Evolutionary conservation across 2,888 invertebrate genomes (phyloP).

Genomic region (Drosophila borborema): DNA sequence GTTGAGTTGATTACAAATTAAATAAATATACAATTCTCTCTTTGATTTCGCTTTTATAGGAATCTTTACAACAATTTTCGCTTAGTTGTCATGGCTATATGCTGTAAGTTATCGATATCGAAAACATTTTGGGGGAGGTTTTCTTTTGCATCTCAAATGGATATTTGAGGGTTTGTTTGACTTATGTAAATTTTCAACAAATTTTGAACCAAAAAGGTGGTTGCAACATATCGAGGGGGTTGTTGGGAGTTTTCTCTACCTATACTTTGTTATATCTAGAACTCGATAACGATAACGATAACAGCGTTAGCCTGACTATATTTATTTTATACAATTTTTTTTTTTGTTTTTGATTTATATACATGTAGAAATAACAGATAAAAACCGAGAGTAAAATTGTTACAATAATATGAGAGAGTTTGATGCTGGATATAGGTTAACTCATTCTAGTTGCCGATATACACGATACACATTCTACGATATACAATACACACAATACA

Average conservation of each 20-base stretch:
- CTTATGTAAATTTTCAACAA: slow-evolving; percentile 52
- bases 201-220: slow-evolving; percentile 48
- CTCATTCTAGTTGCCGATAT: slow-evolving; percentile 26
- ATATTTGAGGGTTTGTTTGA: slow-evolving; percentile 17
- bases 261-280: slow-evolving; percentile 11
- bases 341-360: slow-evolving; percentile 56
- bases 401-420: slow-evolving; percentile 8
- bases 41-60: slow-evolving; percentile 3
- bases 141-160: neutral
- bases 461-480: slow-evolving; percentile 14
- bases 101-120: slow-evolving; percentile 32
- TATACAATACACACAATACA: slow-evolving; percentile 19
- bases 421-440: slow-evolving; percentile 20
- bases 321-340: slow-evolving; percentile 44
- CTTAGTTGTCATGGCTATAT: slow-evolving; percentile 43
- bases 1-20: slow-evolving; percentile 23
- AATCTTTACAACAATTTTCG: slow-evolving; percentile 49
- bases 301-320: slow-evolving; percentile 29
- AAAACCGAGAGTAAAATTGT: slow-evolving; percentile 12
- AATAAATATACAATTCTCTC: slow-evolving; percentile 39
- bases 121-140: slow-evolving; percentile 2
- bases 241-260: slow-evolving; percentile 10
- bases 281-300: slow-evolving; percentile 29
- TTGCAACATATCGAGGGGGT: slow-evolving; percentile 36
- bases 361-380: slow-evolving; percentile 46